Base-by-base conservation (phyloP, 2,888 invertebrate species). In the Euzetes globulus region DNA sequence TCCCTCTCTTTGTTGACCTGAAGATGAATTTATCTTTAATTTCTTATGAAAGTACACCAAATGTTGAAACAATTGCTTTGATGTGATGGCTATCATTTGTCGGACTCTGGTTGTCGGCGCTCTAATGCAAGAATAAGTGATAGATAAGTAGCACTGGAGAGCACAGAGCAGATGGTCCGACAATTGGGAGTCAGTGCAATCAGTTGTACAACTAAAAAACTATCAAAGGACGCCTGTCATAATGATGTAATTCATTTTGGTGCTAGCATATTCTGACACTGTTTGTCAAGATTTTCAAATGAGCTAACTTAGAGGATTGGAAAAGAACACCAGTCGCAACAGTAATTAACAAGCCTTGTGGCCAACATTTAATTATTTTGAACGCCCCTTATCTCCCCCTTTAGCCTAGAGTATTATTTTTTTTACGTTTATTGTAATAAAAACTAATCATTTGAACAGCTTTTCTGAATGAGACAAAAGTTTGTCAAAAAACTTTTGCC, bases 111-210 rank as follows among this genome's bases (percentile, higher is more conserved):
- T 15, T 55, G 15, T 22, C 22, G 19, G n/a, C 4, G 60, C 33
- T 29, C 29, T 63, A 63, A 63, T 63, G 63, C n/a, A 19, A 33
- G 37, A 63, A 63, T 63, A 63, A 63, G 63, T 63, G 63, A 63
- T 63, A n/a, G 33, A 52, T 52, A 52, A n/a, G n/a, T n/a, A n/a
- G 33, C 33, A 33, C 5, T 33, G 55, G 9, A 52, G 19, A 25
- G 6, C 6, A 1, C 29, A 29, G 33, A 63, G 63, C 63, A 63
- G 63, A 63, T 63, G 63, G 63, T 63, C 63, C 33, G 6, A 1
- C 33, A 11, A n/a, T 63, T 33, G 63, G 29, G 13, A 63, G 63
- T 63, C 33, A 33, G 63, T 19, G 19, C 33, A 25, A 63, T 63
- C 25, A 25, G 22, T 25, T 25, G 11, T 25, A 1, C 2, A 2